Evolutionary conservation across 2,888 invertebrate genomes (phyloP), one percentile per base, ranked within the genome.

Genomic region (Catocala sponsa): DNA sequence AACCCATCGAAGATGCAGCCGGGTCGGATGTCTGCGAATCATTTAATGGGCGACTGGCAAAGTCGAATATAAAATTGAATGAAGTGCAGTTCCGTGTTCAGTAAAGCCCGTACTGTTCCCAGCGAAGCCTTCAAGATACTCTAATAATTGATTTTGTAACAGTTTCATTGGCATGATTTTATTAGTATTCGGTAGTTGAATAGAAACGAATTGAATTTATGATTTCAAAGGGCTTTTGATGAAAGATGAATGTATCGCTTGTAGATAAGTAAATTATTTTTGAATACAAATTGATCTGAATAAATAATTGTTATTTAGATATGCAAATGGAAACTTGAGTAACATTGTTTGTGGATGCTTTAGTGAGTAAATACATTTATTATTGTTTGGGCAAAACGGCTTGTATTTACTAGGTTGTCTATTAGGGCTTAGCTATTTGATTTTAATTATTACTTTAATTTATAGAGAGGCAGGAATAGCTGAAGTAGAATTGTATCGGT

Each of bases 81-180:
- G 83, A 81, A 86, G 86, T 86, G 86, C 86, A 82, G 69, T 86
- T 84, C 82, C 80, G 58, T 86, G 86, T 86, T 74, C 64, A 13
- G 49, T 44, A 53, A 47, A 62, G 48, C 51, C 15, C 48, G 25
- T 65, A 64, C 70, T 59, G 65, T 59, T 71, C 52, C 32, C 47
- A 48, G 48, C 53, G 61, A 65, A 70, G 63, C 67, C 68, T 73
- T 59, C 62, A 70, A 83, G 83, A 72, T 64, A 71, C 63, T 71
- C 25, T 65, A 68, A 75, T 83, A 84, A 84, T 84, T 83, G 83
- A 79, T 78, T 80, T 68, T 59, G 71, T 78, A 77, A 80, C 76
- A 78, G 72, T 76, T 81, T 74, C 74, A 77, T 78, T 78, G 67
- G 76, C 74, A 75, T 77, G 53, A 75, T 80, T 82, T 70, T 69